Evolutionary conservation across 1,140 invertebrate genomes (phyloP), one percentile per base, ranked within the genome.

Genomic region (Argopecten irradians): DNA sequence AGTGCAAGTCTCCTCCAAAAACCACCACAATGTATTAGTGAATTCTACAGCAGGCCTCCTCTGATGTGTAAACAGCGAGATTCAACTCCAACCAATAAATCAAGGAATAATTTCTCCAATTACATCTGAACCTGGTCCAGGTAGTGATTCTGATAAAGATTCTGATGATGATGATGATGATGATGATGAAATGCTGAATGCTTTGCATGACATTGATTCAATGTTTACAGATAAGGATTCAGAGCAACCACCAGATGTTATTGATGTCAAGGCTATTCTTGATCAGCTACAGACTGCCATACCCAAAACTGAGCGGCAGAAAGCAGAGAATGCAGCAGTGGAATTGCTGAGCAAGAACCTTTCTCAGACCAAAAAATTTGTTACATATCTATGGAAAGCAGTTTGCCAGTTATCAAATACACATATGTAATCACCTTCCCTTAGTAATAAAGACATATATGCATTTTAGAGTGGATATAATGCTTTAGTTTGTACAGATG

Each of bases 371-470:
- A 41, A 16, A 41, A 7, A 9, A 16, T 41, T 41, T 41, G 39
- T 41, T 9, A 16, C 39, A 7, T 41, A 41, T 16, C 39, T 41
- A 41, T 41, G 39, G 7, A 7, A 41, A 9, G 39, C 39, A 7
- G 16, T 41, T 41, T 7, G 8, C 7, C 8, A 41, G 39, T 41
- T 41, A 41, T 41, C 39, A 41, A 16, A 41, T 16, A 41, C 16
- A 35, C 71, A 41, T 16, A 9, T 41, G 39, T 9, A 7, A 41
- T 41, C 39, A 41, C 39, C 39, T 9, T 9, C 7, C 82, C 46
- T 87, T 39, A 46, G 7, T 55, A 87, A 87, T 28, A 87, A 87
- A 35, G n/a, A n/a, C n/a, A n/a, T n/a, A n/a, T n/a, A n/a, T n/a
- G n/a, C n/a, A n/a, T n/a, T n/a, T n/a, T n/a, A n/a, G n/a, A n/a